These are phyloP conservation scores for Papilio xuthus DNA, from an alignment of 1,140 invertebrate species.

Conservation along the genomic window DNA sequence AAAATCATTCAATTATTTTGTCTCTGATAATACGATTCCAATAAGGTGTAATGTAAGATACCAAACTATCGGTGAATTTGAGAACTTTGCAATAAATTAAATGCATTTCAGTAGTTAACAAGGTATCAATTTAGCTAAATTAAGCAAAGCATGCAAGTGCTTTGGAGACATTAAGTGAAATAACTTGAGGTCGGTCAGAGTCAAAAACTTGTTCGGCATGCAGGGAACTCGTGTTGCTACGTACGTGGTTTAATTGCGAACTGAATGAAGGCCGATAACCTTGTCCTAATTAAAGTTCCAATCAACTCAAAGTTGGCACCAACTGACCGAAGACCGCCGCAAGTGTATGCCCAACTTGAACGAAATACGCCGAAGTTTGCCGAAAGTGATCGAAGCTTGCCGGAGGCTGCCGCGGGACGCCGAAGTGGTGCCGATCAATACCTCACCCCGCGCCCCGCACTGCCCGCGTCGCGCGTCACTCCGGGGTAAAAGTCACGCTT, in stretches of 20 bases:
- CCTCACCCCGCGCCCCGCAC: slow-evolving; percentile 59
- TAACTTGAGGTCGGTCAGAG: slow-evolving; percentile 7
- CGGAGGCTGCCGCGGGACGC: slow-evolving; percentile 50
- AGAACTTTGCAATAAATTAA: neutral
- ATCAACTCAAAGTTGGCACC: slow-evolving; percentile 70
- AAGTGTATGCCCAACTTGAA: slow-evolving; percentile 61
- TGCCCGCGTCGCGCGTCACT: slow-evolving; percentile 63
- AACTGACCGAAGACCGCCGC: slow-evolving; percentile 65
- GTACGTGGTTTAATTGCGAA: slow-evolving; percentile 37
- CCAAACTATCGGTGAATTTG: neutral
- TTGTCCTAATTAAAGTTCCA: slow-evolving; percentile 75
- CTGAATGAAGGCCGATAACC: slow-evolving; percentile 56
- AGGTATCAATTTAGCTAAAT: slow-evolving; percentile 19
- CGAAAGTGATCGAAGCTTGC: slow-evolving; percentile 57
- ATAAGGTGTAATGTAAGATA: too few species aligned
- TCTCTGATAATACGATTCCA: neutral
- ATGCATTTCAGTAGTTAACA: slow-evolving; percentile 29
- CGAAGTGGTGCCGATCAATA: slow-evolving; percentile 72
- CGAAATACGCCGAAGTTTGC: slow-evolving; percentile 56
- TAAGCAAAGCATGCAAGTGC: slow-evolving; percentile 14
- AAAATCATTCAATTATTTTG: too few species aligned
- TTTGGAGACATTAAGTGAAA: slow-evolving; percentile 12
- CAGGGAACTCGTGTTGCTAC: neutral
- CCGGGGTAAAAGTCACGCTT: slow-evolving; percentile 77
- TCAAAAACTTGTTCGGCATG: neutral